phyloP scores from a whole-genome alignment of 2,888 invertebrate genomes.

The Sarcophaga rosellei region DNA sequence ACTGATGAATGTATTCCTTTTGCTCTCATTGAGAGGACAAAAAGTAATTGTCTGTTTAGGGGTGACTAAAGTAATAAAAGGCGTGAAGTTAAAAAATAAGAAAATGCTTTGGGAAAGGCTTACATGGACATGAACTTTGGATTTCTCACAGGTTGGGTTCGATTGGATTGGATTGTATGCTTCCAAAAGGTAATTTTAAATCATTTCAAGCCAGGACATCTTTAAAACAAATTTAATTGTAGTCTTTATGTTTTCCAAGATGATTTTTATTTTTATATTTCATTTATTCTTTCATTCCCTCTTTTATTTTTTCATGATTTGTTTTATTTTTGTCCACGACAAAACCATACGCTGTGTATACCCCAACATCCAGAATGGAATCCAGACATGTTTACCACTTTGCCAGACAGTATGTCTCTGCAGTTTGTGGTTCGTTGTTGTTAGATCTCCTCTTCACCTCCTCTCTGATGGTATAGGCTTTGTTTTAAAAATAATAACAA shows the following conservation, averaged over 20 bases:
- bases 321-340: not conserved
- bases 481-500: slow-evolving; percentile 19
- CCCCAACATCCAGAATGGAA: not conserved
- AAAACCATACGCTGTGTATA: slow-evolving; percentile 10
- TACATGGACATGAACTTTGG: no score
- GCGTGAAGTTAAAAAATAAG: no score
- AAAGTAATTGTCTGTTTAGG: not conserved
- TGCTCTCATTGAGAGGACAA: not conserved
- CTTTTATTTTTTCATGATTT: no score
- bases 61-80: slow-evolving; percentile 16
- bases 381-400: slow-evolving; percentile 69
- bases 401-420: slow-evolving; percentile 70
- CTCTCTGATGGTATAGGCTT: not conserved
- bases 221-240: no score
- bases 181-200: no score
- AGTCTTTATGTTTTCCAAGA: no score
- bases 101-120: no score
- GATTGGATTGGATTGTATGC: no score
- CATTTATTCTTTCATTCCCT: no score
- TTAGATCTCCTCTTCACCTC: slow-evolving; percentile 37
- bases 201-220: no score
- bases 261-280: no score
- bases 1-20: slow-evolving; percentile 38
- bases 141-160: no score
- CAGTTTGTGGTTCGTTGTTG: slow-evolving; percentile 37